Conservation (phyloP, 1,140 invertebrate genomes). For the Drosophila obscura region DNA sequence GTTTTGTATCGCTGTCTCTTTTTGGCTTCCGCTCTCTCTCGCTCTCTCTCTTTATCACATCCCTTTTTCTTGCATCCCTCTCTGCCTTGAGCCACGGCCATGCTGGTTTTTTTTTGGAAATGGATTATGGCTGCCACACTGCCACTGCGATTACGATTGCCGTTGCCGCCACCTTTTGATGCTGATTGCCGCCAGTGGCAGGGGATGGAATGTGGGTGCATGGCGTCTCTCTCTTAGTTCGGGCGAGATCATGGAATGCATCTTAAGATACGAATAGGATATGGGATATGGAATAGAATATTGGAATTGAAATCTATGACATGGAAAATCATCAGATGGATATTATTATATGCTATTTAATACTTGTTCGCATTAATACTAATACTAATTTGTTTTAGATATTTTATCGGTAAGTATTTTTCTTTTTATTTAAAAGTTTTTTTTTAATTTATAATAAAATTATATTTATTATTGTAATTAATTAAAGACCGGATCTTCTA, state of each 20-base stretch:
- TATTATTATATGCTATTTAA: no score
- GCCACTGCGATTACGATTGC: not conserved
- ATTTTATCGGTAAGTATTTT: no score
- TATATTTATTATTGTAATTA: no score
- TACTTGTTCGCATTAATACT: no score
- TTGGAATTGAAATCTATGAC: no score
- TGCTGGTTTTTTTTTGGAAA: constrained; percentile 38
- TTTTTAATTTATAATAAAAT: no score
- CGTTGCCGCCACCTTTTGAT: constrained; percentile 38
- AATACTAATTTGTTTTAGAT: no score
- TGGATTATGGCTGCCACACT: constrained; percentile 43
- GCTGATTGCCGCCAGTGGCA: constrained; percentile 9
- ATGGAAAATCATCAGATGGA: no score
- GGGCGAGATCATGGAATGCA: constrained; percentile 3
- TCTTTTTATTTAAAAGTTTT: no score
- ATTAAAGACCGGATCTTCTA: no score
- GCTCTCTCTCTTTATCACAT: constrained; percentile 3
- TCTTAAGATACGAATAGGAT: not conserved
- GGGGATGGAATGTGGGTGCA: constrained; percentile 13
- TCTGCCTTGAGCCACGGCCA: constrained; percentile 26
- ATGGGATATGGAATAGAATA: not conserved
- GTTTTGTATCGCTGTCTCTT: constrained; percentile 10
- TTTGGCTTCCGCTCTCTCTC: not conserved
- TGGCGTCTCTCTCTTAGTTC: constrained; percentile 3
- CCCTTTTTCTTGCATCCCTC: constrained; percentile 9